A percentile compares a stretch with the other conserved stretches of the same genome.
Evolutionary conservation across 1,140 invertebrate genomes (phyloP).

Genomic region (Geopemphigus sp.): DNA sequence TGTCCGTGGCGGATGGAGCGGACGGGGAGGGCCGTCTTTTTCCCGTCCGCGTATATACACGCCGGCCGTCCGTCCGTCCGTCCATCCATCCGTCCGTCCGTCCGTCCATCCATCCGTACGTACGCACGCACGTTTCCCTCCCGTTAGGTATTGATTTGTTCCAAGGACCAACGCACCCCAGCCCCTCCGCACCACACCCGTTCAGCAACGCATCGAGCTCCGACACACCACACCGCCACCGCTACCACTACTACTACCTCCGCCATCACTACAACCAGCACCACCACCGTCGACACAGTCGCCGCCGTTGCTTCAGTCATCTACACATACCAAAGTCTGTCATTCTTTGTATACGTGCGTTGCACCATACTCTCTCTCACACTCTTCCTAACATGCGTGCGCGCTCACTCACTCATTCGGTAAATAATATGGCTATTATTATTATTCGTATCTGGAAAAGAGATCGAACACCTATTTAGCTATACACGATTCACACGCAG

Average conservation of each 20-base stretch:
- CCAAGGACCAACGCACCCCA: conserved; percentile 45
- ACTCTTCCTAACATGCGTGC: neutral
- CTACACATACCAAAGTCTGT: conserved; percentile 39
- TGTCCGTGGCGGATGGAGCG: neutral
- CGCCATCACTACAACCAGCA: neutral
- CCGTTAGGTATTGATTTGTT: conserved; percentile 40
- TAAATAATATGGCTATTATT: neutral
- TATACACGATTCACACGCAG: no score
- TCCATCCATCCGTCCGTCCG: conserved; percentile 9
- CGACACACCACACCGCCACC: no score
- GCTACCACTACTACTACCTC: neutral
- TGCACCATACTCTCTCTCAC: no score
- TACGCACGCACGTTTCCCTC: no score
- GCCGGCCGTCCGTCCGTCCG: conserved; percentile 28
- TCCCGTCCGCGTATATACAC: neutral
- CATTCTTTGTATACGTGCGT: conserved; percentile 22
- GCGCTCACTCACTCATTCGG: neutral
- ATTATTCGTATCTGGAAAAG: no score
- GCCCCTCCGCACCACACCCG: conserved; percentile 13
- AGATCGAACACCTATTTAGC: no score
- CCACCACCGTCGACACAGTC: neutral
- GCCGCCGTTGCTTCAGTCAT: conserved; percentile 39
- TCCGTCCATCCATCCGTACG: conserved; percentile 31
- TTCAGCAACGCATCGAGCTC: no score
- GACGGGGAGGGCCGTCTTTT: conserved; percentile 22